These are phyloP conservation scores for Regulus satrapa DNA, from an alignment of 2,113 vertebrate species.

Conservation along the genomic window DNA sequence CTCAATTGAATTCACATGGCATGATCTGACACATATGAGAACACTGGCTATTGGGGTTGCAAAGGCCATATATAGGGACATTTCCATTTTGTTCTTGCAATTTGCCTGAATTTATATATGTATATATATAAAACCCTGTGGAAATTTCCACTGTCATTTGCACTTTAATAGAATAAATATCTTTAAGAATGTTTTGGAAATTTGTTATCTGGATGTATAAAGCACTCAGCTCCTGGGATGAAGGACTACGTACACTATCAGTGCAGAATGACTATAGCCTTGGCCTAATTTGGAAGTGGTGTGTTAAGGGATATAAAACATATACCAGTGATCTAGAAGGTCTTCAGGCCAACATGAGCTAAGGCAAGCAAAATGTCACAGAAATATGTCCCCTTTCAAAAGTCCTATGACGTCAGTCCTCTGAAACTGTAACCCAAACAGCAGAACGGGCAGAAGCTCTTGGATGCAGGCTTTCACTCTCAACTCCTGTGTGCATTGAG, in stretches of 20 bases:
- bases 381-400: neutral
- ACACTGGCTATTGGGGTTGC: neutral
- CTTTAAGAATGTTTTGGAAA: conserved; percentile 29
- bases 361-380: neutral
- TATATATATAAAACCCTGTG: neutral
- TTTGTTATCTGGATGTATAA: conserved; percentile 20
- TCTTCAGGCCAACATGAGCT: neutral
- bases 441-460: neutral
- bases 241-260: neutral
- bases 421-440: neutral
- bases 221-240: neutral
- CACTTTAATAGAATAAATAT: neutral
- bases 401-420: neutral
- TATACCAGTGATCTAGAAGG: neutral
- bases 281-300: conserved; percentile 33
- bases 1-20: neutral
- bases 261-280: neutral
- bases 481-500: neutral
- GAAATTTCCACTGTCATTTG: neutral
- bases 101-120: neutral
- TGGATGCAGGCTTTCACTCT: neutral
- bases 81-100: neutral
- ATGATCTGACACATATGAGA: neutral
- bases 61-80: neutral
- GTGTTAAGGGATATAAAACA: neutral